Evolutionary conservation across 2,113 vertebrate species (phyloP), one percentile per base, ranked within the genome.

Genomic region (Embiotoca jacksoni): DNA sequence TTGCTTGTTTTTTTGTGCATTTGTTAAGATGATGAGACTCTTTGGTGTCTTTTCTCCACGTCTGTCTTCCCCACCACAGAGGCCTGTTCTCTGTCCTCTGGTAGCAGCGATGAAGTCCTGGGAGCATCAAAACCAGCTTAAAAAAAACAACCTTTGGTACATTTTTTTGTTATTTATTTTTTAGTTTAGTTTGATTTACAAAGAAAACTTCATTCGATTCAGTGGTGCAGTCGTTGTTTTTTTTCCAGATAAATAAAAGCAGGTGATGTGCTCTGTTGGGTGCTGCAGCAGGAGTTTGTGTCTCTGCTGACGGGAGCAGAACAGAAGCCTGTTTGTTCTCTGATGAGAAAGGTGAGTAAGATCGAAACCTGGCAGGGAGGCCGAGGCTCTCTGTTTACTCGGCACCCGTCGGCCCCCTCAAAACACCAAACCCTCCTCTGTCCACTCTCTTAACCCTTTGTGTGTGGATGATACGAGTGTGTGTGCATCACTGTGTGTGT

Each of bases 311-410:
- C 72, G 16, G 2, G 41, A 80, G 68, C 63, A 32, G 66, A 85
- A 92, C 88, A 92, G 67, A 64, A 33, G 83, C n/a, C 4, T 53
- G 79, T 79, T 83, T 92, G 88, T 89, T 86, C 75, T 72, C 59
- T 31, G 58, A 80, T 54, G 74, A 77, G 60, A 66, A 80, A 81
- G 84, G 83, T 85, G 88, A 87, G 72, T 2, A 4, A 58, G 81
- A 88, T 86, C 69, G 80, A 92, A 92, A 92, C 87, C 88, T 86
- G 85, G 88, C 85, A 74, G 44, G 3, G 41, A 80, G 55, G 54
- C 78, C 8, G 37, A 10, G 62, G 62, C 66, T 69, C 60, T 83
- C 75, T 87, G 84, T 78, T 65, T 85, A 46, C 86, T 78, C 60
- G 53, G 61, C 61, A 59, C 50, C 57, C 2, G 5, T 39, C 46